These are phyloP conservation scores for Euura lappo DNA, from an alignment of 1,140 invertebrate genomes.

Conservation along the genomic window DNA sequence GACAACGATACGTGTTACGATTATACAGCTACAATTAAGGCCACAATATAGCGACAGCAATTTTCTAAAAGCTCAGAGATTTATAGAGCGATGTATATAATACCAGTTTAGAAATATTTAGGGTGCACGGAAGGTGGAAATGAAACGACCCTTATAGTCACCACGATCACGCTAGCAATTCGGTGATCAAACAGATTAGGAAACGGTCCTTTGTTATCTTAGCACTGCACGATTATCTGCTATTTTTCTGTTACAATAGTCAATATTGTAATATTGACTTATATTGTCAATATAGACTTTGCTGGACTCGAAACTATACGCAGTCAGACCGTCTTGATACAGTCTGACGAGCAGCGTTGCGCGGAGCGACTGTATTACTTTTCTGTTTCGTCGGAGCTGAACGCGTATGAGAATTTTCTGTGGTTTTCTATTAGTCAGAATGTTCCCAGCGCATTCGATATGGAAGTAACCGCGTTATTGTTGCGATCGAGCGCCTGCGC, in stretches of 20 bases:
- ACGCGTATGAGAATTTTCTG: slow-evolving; percentile 1
- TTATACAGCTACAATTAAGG: neutral
- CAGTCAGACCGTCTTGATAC: neutral
- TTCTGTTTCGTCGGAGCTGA: neutral
- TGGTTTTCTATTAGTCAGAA: neutral
- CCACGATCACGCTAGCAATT: neutral
- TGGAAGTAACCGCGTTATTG: slow-evolving; percentile 2
- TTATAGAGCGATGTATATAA: neutral
- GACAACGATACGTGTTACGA: neutral
- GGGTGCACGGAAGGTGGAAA: slow-evolving; percentile 1
- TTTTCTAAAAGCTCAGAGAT: neutral
- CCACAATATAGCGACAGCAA: neutral
- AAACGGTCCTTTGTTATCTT: neutral
- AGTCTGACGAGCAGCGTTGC: neutral
- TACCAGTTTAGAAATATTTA: slow-evolving; percentile 6
- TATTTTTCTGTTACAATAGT: no score
- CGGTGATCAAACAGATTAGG: neutral
- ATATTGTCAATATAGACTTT: no score
- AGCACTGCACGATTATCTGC: neutral
- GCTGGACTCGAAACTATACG: neutral
- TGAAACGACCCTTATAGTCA: neutral
- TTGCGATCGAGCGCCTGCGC: neutral
- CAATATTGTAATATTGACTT: no score
- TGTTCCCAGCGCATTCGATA: neutral
- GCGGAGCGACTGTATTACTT: neutral